Evolutionary conservation across 1,140 invertebrate species (phyloP).

Genomic region (Pseudomyrmex dendroicus): DNA sequence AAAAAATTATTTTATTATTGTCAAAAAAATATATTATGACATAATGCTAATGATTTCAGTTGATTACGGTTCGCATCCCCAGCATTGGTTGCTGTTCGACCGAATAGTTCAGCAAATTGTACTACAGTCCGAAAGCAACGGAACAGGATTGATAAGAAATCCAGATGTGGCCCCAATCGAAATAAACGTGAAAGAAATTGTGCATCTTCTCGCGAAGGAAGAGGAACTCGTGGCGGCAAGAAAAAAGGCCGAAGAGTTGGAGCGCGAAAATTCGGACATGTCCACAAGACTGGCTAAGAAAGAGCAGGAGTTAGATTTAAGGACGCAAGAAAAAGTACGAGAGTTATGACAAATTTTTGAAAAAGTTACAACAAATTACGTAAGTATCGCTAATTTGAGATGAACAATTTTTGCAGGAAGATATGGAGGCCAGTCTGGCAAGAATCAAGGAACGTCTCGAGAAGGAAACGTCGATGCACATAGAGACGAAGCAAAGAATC

Average conservation of each 20-base stretch:
- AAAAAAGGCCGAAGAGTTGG: slow-evolving; percentile 94
- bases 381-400: not conserved
- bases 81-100: slow-evolving; percentile 97
- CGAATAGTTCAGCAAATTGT: slow-evolving; percentile 98
- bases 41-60: slow-evolving; percentile 81
- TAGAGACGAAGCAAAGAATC: slow-evolving; percentile 94
- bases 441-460: slow-evolving; percentile 96
- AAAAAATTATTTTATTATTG: not conserved
- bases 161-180: slow-evolving; percentile 93
- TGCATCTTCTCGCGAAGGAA: slow-evolving; percentile 96
- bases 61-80: slow-evolving; percentile 92
- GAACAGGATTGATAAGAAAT: slow-evolving; percentile 88
- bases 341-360: not conserved
- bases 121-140: slow-evolving; percentile 91
- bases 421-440: slow-evolving; percentile 92
- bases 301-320: slow-evolving; percentile 96
- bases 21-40: not conserved
- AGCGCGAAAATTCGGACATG: slow-evolving; percentile 95
- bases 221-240: slow-evolving; percentile 95
- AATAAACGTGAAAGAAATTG: slow-evolving; percentile 96
- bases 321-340: slow-evolving; percentile 93
- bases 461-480: slow-evolving; percentile 94
- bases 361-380: not conserved
- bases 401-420: slow-evolving; percentile 87
- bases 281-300: slow-evolving; percentile 94